Evolutionary conservation across 2,888 invertebrate genomes (phyloP).

Genomic region (Erannis defoliaria): DNA sequence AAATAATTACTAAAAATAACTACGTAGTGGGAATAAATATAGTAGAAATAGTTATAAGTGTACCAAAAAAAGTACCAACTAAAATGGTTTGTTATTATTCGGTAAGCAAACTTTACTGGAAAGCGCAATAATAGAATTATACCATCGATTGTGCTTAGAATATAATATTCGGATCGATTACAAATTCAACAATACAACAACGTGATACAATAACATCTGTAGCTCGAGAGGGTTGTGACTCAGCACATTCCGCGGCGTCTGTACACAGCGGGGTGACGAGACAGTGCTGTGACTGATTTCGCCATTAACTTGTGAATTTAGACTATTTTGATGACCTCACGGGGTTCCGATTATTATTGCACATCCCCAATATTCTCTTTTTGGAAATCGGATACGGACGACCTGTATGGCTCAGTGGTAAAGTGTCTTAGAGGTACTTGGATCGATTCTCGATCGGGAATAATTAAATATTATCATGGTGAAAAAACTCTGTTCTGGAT

Average conservation of each 20-base stretch:
- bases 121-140: background rate
- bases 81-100: no score
- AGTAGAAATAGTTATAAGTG: no score
- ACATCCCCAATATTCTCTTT: background rate
- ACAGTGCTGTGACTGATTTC: conserved; percentile 37
- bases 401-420: no score
- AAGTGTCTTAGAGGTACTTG: background rate
- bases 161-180: background rate
- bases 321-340: conserved; percentile 16
- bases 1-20: no score
- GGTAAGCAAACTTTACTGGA: no score
- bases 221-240: conserved; percentile 51
- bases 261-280: conserved; percentile 47
- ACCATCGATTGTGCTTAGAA: background rate
- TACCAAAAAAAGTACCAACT: no score
- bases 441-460: background rate
- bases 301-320: conserved; percentile 30
- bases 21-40: no score
- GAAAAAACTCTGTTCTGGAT: no score
- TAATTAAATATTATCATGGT: background rate
- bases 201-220: conserved; percentile 7
- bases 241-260: conserved; percentile 66
- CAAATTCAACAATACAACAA: conserved; percentile 5
- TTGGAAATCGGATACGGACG: background rate
- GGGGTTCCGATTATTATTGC: background rate